phyloP scores from a whole-genome alignment of 2,797 vertebrate species.

The Fistularia commersonii region DNA sequence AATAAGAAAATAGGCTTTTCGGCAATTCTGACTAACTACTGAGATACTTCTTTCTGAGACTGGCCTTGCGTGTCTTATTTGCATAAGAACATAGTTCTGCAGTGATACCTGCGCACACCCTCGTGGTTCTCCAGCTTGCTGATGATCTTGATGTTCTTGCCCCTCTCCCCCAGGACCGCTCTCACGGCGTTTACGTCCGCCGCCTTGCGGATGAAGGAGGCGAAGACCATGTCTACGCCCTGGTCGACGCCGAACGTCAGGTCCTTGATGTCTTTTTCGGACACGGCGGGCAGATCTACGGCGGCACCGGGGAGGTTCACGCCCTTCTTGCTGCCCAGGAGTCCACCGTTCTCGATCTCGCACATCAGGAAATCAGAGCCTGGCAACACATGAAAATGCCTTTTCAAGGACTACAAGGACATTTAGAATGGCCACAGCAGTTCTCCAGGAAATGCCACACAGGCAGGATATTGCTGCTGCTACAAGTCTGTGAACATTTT shows the following conservation, averaged over 20 bases:
- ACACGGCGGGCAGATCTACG: constrained; percentile 93
- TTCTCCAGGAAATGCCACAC: too few species aligned
- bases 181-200: constrained; percentile 90
- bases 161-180: constrained; percentile 89
- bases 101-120: constrained; percentile 89
- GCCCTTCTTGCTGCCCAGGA: constrained; percentile 94
- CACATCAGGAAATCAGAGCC: constrained; percentile 84
- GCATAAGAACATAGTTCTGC: background rate
- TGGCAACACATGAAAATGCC: constrained; percentile 39
- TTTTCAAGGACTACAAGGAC: too few species aligned
- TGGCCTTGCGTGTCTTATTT: too few species aligned
- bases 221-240: constrained; percentile 96
- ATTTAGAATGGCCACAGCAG: too few species aligned
- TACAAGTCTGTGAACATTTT: too few species aligned
- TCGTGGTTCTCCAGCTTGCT: constrained; percentile 99
- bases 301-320: constrained; percentile 95
- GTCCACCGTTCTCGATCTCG: constrained; percentile 89
- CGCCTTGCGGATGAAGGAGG: constrained; percentile 97
- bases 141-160: constrained; percentile 98
- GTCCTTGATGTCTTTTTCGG: constrained; percentile 90
- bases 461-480: too few species aligned
- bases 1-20: too few species aligned
- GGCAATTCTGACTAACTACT: too few species aligned
- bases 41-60: too few species aligned
- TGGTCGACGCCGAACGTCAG: constrained; percentile 90